Evolutionary conservation across 2,113 vertebrate species (phyloP).

Genomic region (Eleginops maclovinus): DNA sequence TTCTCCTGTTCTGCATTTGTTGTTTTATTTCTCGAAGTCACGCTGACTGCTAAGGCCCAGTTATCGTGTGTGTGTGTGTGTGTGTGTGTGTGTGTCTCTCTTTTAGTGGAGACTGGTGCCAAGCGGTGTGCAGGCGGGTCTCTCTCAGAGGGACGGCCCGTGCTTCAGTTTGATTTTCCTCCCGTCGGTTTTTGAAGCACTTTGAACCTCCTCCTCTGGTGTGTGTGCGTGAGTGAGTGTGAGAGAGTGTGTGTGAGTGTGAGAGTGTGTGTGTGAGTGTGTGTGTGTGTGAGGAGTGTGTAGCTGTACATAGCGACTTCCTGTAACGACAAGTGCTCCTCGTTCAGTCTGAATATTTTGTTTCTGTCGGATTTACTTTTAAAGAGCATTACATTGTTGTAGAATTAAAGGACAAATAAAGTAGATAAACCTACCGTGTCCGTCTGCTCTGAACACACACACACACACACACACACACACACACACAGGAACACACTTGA

Average conservation of each 20-base stretch:
- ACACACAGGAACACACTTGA: no score
- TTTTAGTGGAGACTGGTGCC: conserved; percentile 72
- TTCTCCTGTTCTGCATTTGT: conserved; percentile 21
- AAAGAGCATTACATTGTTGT: conserved; percentile 81
- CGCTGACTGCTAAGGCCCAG: conserved; percentile 67
- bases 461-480: conserved; percentile 20
- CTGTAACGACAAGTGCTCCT: conserved; percentile 83
- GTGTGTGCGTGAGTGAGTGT: no score
- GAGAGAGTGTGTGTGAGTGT: no score
- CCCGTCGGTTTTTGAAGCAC: conserved; percentile 73
- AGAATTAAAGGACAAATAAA: conserved; percentile 79
- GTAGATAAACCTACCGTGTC: conserved; percentile 61
- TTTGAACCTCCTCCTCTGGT: conserved; percentile 76
- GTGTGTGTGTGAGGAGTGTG: conserved; percentile 72
- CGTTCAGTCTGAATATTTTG: conserved; percentile 81
- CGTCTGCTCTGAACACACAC: conserved; percentile 35
- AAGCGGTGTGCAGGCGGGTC: conserved; percentile 76
- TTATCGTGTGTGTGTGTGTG: conserved; percentile 42
- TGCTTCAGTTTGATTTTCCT: conserved; percentile 51
- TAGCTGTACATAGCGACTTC: conserved; percentile 82
- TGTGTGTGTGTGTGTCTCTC: conserved; percentile 25
- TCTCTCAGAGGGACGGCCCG: conserved; percentile 75
- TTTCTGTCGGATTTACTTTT: conserved; percentile 79
- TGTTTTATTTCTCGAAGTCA: conserved; percentile 23
- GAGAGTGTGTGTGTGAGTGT: no score